These are phyloP conservation scores for Epizoanthus rinbou DNA, from an alignment of 92 coral and sea anemone genomes.

Conservation along the genomic window DNA sequence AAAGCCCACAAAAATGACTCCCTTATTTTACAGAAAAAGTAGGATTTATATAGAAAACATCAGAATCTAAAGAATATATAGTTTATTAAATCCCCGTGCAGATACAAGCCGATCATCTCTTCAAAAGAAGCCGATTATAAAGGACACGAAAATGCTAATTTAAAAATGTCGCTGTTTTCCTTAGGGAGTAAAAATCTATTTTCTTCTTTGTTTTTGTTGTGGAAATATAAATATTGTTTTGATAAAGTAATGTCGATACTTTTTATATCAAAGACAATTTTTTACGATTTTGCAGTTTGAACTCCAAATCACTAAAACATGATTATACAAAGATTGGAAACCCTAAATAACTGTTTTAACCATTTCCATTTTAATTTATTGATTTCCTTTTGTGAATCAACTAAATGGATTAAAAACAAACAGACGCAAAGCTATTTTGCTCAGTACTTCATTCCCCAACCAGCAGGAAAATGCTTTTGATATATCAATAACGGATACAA, in stretches of 20 bases:
- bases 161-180: not conserved
- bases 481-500: too few relatives aligned
- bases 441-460: not conserved
- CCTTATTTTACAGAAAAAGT: not conserved
- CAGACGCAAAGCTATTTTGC: not conserved
- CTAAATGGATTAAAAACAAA: not conserved
- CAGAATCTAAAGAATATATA: not conserved
- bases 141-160: constrained; percentile 35
- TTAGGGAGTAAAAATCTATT: not conserved
- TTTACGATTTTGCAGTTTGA: not conserved
- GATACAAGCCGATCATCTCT: not conserved
- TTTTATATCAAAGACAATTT: constrained; percentile 4
- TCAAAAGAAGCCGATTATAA: not conserved
- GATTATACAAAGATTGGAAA: not conserved
- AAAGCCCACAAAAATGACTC: not conserved
- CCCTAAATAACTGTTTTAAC: not conserved
- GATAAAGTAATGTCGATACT: constrained; percentile 10
- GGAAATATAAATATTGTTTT: not conserved
- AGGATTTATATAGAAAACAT: not conserved
- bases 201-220: not conserved
- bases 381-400: not conserved
- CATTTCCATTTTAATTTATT: not conserved
- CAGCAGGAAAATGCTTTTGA: not conserved
- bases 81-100: not conserved
- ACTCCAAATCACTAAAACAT: not conserved